Percentiles rank a stretch among this genome's conserved stretches.
Evolutionary conservation across 2,113 vertebrate species (phyloP).

Genomic region (Mugil cephalus): DNA sequence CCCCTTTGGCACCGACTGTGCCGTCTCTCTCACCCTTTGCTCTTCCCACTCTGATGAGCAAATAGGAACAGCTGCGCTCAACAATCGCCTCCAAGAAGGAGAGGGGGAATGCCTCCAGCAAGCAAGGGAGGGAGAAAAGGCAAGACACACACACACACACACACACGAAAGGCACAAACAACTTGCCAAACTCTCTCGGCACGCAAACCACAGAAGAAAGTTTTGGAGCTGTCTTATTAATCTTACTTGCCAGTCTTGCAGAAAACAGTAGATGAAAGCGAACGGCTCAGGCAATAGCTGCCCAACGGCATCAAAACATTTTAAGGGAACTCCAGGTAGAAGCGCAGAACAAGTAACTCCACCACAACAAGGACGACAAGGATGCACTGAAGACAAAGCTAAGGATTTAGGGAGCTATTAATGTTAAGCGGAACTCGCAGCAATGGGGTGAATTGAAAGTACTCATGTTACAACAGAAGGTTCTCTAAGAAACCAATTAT

Average conservation of each 20-base stretch:
- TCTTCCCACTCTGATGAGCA: no score
- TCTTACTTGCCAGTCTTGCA: conserved; percentile 37
- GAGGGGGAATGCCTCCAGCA: no score
- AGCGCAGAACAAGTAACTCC: conserved; percentile 33
- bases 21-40: no score
- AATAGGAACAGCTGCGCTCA: no score
- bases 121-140: no score
- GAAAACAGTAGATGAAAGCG: conserved; percentile 41
- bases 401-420: conserved; percentile 8
- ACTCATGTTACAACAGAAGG: background rate
- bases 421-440: background rate
- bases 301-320: conserved; percentile 53
- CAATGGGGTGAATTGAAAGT: background rate
- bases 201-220: background rate
- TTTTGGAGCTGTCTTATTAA: conserved; percentile 27
- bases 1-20: no score
- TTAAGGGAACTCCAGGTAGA: conserved; percentile 33
- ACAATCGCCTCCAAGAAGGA: no score
- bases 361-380: background rate
- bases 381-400: conserved; percentile 9
- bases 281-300: conserved; percentile 37
- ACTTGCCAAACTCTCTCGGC: no score
- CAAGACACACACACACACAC: no score
- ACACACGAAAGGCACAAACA: no score
- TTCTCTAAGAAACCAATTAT: conserved; percentile 9